Conservation (phyloP, 2,113 vertebrate genomes). For the Tenrec ecaudatus region DNA sequence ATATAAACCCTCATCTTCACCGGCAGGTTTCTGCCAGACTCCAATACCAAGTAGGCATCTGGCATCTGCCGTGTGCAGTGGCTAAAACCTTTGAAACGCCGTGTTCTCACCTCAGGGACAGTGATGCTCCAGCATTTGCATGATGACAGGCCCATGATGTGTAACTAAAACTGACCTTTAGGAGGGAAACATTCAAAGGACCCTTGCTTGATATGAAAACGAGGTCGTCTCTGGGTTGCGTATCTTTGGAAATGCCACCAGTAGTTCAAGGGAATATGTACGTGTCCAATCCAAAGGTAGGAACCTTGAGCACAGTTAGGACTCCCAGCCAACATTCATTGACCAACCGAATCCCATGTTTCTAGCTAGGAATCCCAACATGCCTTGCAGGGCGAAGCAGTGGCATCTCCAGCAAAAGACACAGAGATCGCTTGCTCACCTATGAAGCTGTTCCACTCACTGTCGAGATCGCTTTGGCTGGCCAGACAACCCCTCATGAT, state of each 20-base stretch:
- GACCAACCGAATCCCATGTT: neutral
- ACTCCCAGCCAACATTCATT: neutral
- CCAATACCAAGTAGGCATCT: neutral
- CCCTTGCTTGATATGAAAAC: neutral
- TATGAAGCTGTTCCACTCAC: slow-evolving; percentile 98
- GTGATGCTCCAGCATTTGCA: neutral
- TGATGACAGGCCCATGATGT: neutral
- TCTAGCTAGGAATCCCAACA: neutral
- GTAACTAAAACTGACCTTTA: slow-evolving; percentile 2
- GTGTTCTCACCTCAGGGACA: neutral
- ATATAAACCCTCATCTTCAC: neutral
- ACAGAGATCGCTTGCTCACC: slow-evolving; percentile 87
- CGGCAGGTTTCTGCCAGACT: slow-evolving; percentile 11
- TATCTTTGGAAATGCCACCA: neutral
- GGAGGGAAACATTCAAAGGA: slow-evolving; percentile 15
- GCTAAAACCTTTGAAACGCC: neutral
- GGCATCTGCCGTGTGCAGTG: neutral
- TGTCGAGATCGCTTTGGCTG: slow-evolving; percentile 96
- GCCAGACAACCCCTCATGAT: slow-evolving; percentile 98
- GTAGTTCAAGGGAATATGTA: slow-evolving; percentile 2
- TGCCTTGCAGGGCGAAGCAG: neutral
- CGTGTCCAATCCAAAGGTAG: neutral
- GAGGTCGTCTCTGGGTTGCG: neutral
- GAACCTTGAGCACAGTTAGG: neutral
- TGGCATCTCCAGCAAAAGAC: neutral